Percentiles rank a stretch among this genome's conserved stretches.
Evolutionary conservation across 2,888 invertebrate genomes (phyloP).

Genomic region (Drosophila kuntzei): DNA sequence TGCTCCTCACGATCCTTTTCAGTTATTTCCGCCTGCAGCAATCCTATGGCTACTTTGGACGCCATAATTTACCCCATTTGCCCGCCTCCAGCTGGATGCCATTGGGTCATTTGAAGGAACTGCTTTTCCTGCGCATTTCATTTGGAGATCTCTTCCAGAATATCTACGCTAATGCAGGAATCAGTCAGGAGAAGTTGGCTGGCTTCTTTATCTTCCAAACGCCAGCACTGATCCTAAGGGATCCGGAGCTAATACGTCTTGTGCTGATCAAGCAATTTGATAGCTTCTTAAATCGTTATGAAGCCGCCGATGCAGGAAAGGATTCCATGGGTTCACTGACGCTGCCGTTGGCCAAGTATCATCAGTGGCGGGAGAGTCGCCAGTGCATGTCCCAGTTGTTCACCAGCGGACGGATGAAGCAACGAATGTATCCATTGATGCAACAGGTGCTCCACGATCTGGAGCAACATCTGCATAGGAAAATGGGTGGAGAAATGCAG

Average conservation of each 20-base stretch:
- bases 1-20: slow-evolving; percentile 32
- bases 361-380: slow-evolving; percentile 75
- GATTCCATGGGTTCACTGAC: slow-evolving; percentile 74
- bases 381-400: slow-evolving; percentile 76
- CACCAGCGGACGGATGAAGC: slow-evolving; percentile 74
- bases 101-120: slow-evolving; percentile 84
- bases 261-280: slow-evolving; percentile 84
- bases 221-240: slow-evolving; percentile 85
- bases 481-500: slow-evolving; percentile 37
- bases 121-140: slow-evolving; percentile 79
- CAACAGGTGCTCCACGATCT: slow-evolving; percentile 67
- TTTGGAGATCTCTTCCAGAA: slow-evolving; percentile 82
- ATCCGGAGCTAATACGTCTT: slow-evolving; percentile 85
- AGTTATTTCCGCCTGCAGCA: slow-evolving; percentile 42
- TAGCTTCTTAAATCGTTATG: slow-evolving; percentile 79
- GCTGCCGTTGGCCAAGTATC: slow-evolving; percentile 79
- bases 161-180: slow-evolving; percentile 74
- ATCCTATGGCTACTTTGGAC: slow-evolving; percentile 73
- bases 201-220: slow-evolving; percentile 85
- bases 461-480: slow-evolving; percentile 55
- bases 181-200: slow-evolving; percentile 65
- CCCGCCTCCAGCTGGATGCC: slow-evolving; percentile 75
- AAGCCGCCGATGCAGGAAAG: slow-evolving; percentile 73
- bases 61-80: slow-evolving; percentile 77
- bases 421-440: slow-evolving; percentile 83